phyloP scores from a whole-genome alignment of 2,113 vertebrate species.

The Bubo blakistoni region DNA sequence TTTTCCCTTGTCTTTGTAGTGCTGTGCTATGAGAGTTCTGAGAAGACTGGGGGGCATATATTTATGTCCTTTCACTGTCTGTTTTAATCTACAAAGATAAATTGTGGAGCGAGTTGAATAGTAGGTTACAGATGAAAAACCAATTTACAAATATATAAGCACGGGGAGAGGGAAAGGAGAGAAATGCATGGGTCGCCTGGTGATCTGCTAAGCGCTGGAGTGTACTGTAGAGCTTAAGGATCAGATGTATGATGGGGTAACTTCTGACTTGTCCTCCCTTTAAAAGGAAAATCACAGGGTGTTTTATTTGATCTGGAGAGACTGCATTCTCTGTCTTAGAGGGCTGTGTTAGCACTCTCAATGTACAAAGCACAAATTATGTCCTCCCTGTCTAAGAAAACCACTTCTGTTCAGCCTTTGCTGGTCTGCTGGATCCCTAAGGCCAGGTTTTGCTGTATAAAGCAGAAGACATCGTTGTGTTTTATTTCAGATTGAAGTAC shows the following conservation, averaged over 20 bases:
- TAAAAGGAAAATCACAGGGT: background rate
- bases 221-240: background rate
- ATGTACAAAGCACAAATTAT: conserved; percentile 31
- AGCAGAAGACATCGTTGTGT: background rate
- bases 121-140: background rate
- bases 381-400: background rate
- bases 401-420: background rate
- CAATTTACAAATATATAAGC: background rate
- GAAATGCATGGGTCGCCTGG: background rate
- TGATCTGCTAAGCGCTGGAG: background rate
- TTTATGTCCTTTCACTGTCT: background rate
- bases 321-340: background rate
- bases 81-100: background rate
- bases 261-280: background rate
- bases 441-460: background rate
- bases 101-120: background rate
- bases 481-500: background rate
- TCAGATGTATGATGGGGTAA: background rate
- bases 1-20: background rate
- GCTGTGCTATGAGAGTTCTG: background rate
- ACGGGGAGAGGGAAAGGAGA: background rate
- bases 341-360: background rate
- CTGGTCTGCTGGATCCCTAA: background rate
- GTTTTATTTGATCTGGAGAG: background rate
- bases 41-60: background rate